Conservation (phyloP, 2,113 vertebrate species). For the Muntiacus reevesi region DNA sequence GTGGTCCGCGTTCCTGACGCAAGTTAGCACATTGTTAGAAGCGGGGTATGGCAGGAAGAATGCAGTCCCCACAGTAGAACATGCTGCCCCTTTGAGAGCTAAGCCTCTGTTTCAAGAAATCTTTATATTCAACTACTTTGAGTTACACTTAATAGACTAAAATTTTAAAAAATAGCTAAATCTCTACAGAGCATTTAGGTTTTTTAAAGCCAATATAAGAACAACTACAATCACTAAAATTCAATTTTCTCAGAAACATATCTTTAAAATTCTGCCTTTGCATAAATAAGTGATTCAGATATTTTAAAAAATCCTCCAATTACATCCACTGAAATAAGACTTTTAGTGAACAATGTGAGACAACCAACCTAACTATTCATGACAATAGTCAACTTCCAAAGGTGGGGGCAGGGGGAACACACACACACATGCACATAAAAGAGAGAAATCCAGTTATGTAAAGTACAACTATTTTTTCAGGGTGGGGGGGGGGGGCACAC, state of each 20-base stretch:
- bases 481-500: fast-evolving
- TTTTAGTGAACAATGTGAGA: background rate
- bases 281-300: background rate
- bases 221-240: background rate
- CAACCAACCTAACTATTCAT: background rate
- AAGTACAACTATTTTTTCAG: background rate
- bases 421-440: background rate
- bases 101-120: background rate
- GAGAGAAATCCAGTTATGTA: background rate
- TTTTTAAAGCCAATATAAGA: background rate
- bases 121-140: background rate
- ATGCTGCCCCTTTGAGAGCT: background rate
- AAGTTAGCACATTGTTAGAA: background rate
- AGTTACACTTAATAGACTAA: background rate
- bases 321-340: background rate
- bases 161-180: background rate
- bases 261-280: background rate
- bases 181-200: background rate
- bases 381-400: background rate
- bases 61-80: background rate
- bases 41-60: background rate
- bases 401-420: background rate
- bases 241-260: background rate
- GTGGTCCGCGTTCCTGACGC: too few species aligned
- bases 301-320: background rate